Conservation (phyloP, 92 coral and sea anemone genomes). For the Phenganax subtilis region DNA sequence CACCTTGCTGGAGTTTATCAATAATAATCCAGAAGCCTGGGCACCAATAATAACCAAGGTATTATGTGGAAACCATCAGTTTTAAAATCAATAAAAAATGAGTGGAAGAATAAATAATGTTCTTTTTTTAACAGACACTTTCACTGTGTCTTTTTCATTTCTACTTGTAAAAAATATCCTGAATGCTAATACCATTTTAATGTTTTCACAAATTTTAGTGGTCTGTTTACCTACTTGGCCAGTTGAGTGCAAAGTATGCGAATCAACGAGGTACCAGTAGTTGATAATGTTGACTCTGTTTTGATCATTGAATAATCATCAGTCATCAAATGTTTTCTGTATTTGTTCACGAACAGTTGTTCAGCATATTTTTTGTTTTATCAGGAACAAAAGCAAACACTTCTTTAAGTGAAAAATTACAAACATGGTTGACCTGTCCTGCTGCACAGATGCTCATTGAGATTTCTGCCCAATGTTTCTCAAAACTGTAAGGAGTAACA, state of each 20-base stretch:
- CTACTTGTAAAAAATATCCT: background rate
- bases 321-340: too few relatives aligned
- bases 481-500: conserved; percentile 65
- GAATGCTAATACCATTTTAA: background rate
- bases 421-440: conserved; percentile 92
- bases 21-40: conserved; percentile 87
- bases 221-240: conserved; percentile 93
- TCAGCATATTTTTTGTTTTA: background rate
- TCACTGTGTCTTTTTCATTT: background rate
- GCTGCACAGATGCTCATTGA: conserved; percentile 92
- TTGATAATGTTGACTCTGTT: background rate
- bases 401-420: conserved; percentile 84
- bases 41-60: conserved; percentile 92
- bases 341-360: background rate
- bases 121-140: too few relatives aligned
- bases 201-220: conserved; percentile 56
- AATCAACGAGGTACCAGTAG: conserved; percentile 59
- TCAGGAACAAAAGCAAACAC: conserved; percentile 63
- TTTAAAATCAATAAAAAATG: too few relatives aligned
- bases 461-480: conserved; percentile 85
- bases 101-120: too few relatives aligned
- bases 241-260: conserved; percentile 78
- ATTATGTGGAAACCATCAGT: background rate
- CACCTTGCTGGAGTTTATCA: conserved; percentile 72
- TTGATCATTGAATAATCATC: too few relatives aligned